Percentiles rank a stretch among this genome's conserved stretches.
Conservation (phyloP, 2,888 invertebrate genomes). For the Agrochola circellaris region DNA sequence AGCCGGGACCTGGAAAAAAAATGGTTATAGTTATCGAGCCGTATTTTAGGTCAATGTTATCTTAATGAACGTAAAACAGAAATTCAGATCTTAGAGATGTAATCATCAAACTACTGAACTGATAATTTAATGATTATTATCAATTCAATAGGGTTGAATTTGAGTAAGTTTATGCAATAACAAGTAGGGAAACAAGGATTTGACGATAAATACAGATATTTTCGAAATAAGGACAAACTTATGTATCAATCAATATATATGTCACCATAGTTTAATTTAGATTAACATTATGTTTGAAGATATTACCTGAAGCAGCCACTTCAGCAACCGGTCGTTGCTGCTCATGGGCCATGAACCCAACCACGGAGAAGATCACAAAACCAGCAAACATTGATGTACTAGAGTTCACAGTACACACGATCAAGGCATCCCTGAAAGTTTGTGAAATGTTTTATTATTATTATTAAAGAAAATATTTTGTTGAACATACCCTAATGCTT, state of each 20-base stretch:
- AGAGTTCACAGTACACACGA: slow-evolving; percentile 97
- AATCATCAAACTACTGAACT: background rate
- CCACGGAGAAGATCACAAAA: slow-evolving; percentile 98
- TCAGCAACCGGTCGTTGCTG: slow-evolving; percentile 97
- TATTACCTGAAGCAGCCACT: slow-evolving; percentile 96
- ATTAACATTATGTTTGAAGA: background rate
- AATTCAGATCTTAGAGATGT: background rate
- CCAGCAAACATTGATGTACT: slow-evolving; percentile 98
- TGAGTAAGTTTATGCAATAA: background rate
- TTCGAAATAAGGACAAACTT: background rate
- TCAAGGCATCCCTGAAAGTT: slow-evolving; percentile 96
- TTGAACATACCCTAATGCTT: background rate
- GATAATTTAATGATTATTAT: background rate
- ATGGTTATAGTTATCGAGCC: background rate
- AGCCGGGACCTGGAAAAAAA: slow-evolving; percentile 93
- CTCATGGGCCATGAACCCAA: slow-evolving; percentile 98
- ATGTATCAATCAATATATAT: background rate
- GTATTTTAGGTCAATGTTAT: background rate
- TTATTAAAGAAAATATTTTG: slow-evolving; percentile 57
- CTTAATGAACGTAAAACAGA: background rate
- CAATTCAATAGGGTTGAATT: background rate
- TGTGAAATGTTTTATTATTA: too few species aligned
- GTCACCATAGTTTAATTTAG: background rate
- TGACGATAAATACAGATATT: background rate
- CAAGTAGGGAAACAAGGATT: too few species aligned